Percentiles rank a stretch among this genome's conserved stretches.
phyloP scores from a whole-genome alignment of 2,113 vertebrate genomes.

The Aptenodytes forsteri region DNA sequence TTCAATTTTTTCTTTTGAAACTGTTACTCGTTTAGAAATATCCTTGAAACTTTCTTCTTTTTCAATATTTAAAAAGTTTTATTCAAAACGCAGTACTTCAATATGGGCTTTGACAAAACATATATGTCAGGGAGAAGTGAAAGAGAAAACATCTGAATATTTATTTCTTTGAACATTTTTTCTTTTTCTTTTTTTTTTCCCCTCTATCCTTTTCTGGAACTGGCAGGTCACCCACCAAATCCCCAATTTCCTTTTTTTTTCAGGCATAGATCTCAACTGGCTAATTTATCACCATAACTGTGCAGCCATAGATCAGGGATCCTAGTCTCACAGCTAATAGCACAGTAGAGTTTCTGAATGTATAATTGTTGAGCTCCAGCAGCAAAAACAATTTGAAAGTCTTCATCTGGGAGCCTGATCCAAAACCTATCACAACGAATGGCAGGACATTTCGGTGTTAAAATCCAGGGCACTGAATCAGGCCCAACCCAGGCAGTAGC shows the following conservation, averaged over 20 bases:
- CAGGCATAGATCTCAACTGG: neutral
- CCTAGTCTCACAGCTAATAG: neutral
- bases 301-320: neutral
- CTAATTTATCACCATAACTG: neutral
- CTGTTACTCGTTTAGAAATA: neutral
- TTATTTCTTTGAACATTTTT: neutral
- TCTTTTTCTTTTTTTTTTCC: too few species aligned
- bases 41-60: neutral
- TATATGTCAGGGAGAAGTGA: neutral
- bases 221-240: neutral
- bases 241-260: neutral
- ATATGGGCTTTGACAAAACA: neutral
- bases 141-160: neutral
- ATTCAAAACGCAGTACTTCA: neutral
- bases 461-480: neutral
- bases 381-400: neutral
- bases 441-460: neutral
- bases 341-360: neutral
- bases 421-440: neutral
- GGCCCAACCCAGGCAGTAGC: neutral
- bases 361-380: neutral
- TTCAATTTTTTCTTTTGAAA: slow-evolving; percentile 2
- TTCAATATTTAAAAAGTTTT: neutral
- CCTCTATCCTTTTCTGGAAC: neutral
- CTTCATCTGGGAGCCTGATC: neutral